Percentiles rank a stretch among this genome's conserved stretches.
These are phyloP conservation scores for Gryllus bimaculatus DNA, from an alignment of 1,140 invertebrate genomes.

Conservation along the genomic window DNA sequence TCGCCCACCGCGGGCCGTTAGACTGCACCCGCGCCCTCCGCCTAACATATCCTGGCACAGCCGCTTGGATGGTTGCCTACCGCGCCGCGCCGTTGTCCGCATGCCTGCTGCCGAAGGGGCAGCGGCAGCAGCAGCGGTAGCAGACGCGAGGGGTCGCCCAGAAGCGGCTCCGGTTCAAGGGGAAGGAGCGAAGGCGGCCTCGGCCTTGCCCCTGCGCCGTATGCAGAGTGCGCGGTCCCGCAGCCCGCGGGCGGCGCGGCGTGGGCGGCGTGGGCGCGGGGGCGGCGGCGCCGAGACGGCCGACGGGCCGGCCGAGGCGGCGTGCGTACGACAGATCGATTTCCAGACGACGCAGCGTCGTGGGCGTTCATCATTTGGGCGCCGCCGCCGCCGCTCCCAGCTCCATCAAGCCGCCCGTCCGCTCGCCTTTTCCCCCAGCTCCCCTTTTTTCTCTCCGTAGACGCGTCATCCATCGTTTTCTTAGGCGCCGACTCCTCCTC, in stretches of 20 bases:
- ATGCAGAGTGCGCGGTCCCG: neutral
- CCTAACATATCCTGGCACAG: conserved; percentile 3
- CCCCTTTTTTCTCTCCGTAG: neutral
- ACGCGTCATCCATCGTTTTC: neutral
- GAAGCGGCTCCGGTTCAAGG: neutral
- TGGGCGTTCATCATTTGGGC: neutral
- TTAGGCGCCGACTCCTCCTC: neutral
- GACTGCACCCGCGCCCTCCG: neutral
- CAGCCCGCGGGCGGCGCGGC: neutral
- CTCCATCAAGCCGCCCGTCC: neutral
- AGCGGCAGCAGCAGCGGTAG: neutral
- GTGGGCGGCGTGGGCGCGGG: too few species aligned
- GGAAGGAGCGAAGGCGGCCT: neutral
- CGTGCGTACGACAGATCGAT: neutral
- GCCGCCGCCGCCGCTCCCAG: neutral
- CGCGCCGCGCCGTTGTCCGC: neutral
- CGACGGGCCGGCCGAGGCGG: neutral
- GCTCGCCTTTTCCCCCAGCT: neutral
- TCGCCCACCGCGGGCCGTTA: neutral
- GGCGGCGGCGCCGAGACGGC: too few species aligned
- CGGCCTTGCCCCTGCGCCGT: neutral
- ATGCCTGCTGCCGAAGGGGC: neutral
- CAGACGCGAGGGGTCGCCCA: neutral
- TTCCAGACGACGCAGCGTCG: neutral
- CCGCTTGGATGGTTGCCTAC: neutral